Conservation (phyloP, 2,797 vertebrate genomes). For the Lagodon rhomboides region DNA sequence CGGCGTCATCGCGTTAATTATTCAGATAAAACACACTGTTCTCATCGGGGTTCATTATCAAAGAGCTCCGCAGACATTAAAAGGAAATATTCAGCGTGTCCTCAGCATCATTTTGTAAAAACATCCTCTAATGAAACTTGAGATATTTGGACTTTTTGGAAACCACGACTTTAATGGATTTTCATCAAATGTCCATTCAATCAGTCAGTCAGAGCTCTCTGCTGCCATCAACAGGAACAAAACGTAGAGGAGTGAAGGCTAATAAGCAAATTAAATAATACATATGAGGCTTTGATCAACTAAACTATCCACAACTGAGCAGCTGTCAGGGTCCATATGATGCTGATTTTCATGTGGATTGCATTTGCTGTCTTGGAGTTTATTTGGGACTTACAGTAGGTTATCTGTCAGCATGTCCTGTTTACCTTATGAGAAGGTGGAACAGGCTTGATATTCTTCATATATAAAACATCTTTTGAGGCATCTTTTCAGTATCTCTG, state of each 20-base stretch:
- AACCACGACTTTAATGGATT: background rate
- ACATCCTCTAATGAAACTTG: background rate
- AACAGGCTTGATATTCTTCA: too few relatives aligned
- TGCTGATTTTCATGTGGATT: too few relatives aligned
- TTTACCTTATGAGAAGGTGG: too few relatives aligned
- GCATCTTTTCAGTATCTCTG: too few relatives aligned
- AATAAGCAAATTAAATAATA: background rate
- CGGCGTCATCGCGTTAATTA: background rate
- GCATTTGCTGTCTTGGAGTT: too few relatives aligned
- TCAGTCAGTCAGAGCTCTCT: background rate
- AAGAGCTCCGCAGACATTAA: background rate
- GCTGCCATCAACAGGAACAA: background rate
- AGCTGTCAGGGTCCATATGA: too few relatives aligned
- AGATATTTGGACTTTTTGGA: background rate
- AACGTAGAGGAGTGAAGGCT: background rate
- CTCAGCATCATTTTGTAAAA: background rate
- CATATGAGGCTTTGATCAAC: background rate
- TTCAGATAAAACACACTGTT: background rate
- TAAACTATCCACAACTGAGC: background rate
- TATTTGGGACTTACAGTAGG: too few relatives aligned
- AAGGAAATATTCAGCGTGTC: constrained; percentile 15
- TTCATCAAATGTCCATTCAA: background rate
- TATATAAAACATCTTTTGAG: too few relatives aligned
- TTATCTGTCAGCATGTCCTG: too few relatives aligned
- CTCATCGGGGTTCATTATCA: background rate